Conservation (phyloP, 1,140 invertebrate genomes). For the Bombus cullumanus region DNA sequence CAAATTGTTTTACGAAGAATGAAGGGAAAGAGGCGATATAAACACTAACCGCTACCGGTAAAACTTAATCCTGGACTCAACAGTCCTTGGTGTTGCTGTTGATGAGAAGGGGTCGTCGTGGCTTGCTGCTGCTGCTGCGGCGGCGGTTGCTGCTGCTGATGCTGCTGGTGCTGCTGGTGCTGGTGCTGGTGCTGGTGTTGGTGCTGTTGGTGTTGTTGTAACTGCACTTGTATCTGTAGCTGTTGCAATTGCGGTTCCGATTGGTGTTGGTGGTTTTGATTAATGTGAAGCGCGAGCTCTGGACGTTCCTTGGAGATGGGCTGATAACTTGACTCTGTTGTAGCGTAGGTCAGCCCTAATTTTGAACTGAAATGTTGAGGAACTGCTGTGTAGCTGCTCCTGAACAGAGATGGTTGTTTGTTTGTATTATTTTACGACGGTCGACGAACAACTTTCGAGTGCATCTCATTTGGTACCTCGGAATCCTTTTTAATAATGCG, state of each 20-base stretch:
- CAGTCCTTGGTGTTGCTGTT: constrained; percentile 78
- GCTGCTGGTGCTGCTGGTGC: constrained; percentile 76
- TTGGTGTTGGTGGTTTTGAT: constrained; percentile 76
- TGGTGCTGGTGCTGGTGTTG: constrained; percentile 85
- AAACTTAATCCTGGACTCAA: constrained; percentile 89
- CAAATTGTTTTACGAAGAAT: constrained; percentile 16
- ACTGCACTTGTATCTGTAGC: constrained; percentile 87
- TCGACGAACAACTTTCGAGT: background rate
- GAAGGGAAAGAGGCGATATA: background rate
- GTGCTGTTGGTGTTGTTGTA: constrained; percentile 83
- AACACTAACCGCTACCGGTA: constrained; percentile 83
- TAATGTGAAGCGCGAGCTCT: constrained; percentile 81
- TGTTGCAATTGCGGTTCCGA: constrained; percentile 85
- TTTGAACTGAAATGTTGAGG: constrained; percentile 78
- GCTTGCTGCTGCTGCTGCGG: constrained; percentile 68
- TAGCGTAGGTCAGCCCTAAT: constrained; percentile 72
- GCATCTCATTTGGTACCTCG: background rate
- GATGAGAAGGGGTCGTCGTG: constrained; percentile 60
- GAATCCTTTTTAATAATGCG: background rate
- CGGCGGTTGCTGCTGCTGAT: constrained; percentile 81
- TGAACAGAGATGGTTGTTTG: constrained; percentile 42
- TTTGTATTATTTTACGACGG: background rate
- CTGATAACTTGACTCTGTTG: constrained; percentile 77
- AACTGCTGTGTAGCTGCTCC: constrained; percentile 78
- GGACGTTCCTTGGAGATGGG: constrained; percentile 80